These are phyloP conservation scores for Drosophila burlai DNA, from an alignment of 1,140 invertebrate species.

Conservation along the genomic window DNA sequence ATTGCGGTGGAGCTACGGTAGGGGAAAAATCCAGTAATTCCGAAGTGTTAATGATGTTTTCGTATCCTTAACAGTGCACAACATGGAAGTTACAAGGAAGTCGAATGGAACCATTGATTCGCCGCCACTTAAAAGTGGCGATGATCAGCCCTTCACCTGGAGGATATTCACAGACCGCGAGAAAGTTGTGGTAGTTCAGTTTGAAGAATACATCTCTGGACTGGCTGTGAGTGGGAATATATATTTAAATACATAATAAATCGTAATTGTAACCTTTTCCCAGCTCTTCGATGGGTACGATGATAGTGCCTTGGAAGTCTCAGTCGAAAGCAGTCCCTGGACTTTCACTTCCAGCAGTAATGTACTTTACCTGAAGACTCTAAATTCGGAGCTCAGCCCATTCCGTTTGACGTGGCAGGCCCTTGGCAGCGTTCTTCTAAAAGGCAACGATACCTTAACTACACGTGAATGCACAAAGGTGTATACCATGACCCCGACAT, in stretches of 20 bases:
- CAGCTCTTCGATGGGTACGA: slow-evolving; percentile 89
- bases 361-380: slow-evolving; percentile 87
- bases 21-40: neutral
- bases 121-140: slow-evolving; percentile 86
- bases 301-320: slow-evolving; percentile 87
- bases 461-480: slow-evolving; percentile 37
- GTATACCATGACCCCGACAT: neutral
- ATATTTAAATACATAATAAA: neutral
- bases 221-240: slow-evolving; percentile 48
- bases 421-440: neutral
- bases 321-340: slow-evolving; percentile 82
- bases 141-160: slow-evolving; percentile 68
- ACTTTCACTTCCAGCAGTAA: slow-evolving; percentile 88
- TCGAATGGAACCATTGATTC: slow-evolving; percentile 89
- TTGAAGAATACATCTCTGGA: slow-evolving; percentile 66
- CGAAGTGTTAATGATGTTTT: neutral
- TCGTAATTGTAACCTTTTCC: neutral
- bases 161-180: slow-evolving; percentile 54
- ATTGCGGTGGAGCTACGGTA: slow-evolving; percentile 90
- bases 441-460: slow-evolving; percentile 19
- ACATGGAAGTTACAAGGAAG: slow-evolving; percentile 48
- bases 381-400: slow-evolving; percentile 66
- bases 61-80: slow-evolving; percentile 48
- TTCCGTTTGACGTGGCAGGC: slow-evolving; percentile 89
- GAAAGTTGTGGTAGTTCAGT: slow-evolving; percentile 38